A percentile compares a stretch with the other conserved stretches of the same genome.
Conservation (phyloP, 2,888 invertebrate species). For the Spisula solida region DNA sequence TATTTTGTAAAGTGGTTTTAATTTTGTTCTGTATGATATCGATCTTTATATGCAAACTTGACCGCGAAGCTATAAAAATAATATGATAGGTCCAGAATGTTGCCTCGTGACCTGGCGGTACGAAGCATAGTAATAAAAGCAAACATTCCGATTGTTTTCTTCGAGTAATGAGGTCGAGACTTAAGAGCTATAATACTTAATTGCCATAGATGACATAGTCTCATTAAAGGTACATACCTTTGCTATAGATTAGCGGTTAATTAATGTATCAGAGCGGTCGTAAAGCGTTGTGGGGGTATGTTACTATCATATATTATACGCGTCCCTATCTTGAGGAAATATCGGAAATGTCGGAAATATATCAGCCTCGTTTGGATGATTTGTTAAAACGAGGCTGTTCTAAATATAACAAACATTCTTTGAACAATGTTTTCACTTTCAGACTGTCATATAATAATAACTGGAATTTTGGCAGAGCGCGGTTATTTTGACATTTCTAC, state of each 20-base stretch:
- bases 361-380: not conserved
- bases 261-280: not conserved
- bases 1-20: too few species aligned
- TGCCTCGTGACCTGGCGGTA: not conserved
- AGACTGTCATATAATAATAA: constrained; percentile 10
- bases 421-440: constrained; percentile 12
- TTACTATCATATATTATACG: not conserved
- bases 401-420: constrained; percentile 8
- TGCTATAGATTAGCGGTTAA: not conserved
- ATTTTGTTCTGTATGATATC: too few species aligned
- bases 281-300: not conserved
- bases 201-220: not conserved
- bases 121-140: not conserved
- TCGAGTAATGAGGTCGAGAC: not conserved
- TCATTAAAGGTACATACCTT: constrained; percentile 2
- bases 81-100: too few species aligned
- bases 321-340: not conserved
- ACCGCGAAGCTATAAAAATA: too few species aligned
- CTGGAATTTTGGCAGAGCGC: not conserved
- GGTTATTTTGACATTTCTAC: not conserved
- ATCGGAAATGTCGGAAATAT: not conserved
- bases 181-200: not conserved
- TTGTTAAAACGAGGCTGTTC: not conserved
- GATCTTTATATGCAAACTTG: too few species aligned
- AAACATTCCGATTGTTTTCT: not conserved